Evolutionary conservation across 2,888 invertebrate species (phyloP).

Genomic region (Uropetala carovei): DNA sequence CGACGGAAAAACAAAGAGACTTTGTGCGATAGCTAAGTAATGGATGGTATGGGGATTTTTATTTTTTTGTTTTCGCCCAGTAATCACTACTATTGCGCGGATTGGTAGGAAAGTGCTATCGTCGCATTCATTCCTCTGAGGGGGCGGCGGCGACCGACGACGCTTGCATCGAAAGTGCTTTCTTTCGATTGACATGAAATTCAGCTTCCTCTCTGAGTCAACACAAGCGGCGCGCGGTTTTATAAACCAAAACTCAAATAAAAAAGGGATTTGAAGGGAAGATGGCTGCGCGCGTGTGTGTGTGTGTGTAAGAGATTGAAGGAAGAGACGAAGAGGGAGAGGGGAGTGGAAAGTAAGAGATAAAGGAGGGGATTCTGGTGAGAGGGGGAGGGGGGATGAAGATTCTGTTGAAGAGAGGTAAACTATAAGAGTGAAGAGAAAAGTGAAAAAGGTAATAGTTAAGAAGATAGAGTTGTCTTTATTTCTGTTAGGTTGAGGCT

Average conservation of each 20-base stretch:
- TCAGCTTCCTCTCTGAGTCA: neutral
- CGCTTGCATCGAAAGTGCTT: neutral
- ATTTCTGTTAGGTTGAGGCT: too few species aligned
- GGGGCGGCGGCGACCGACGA: too few species aligned
- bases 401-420: neutral
- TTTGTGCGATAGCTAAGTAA: too few species aligned
- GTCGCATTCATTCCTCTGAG: too few species aligned
- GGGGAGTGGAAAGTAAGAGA: neutral
- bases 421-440: neutral
- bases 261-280: neutral
- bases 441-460: neutral
- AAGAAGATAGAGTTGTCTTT: neutral
- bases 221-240: neutral
- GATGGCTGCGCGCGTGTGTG: too few species aligned
- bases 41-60: too few species aligned
- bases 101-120: too few species aligned
- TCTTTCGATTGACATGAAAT: neutral
- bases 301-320: neutral
- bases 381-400: neutral
- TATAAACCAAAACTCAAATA: constrained; percentile 25
- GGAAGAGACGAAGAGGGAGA: neutral
- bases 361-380: neutral
- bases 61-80: too few species aligned
- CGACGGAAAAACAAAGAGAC: too few species aligned
- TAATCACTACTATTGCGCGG: too few species aligned